Conservation (phyloP, 2,888 invertebrate species). For the Sinotaia quadrata region DNA sequence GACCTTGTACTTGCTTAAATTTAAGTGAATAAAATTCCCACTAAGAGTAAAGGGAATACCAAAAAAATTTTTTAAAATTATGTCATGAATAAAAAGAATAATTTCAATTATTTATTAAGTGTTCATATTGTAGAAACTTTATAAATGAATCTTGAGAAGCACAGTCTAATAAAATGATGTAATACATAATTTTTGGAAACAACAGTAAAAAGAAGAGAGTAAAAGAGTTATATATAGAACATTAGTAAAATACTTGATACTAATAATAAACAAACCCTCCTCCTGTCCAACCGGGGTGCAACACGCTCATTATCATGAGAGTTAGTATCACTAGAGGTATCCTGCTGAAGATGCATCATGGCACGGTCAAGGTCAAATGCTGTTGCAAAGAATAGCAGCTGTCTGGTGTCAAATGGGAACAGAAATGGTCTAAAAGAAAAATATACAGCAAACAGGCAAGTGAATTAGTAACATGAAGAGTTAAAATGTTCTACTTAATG, state of each 20-base stretch:
- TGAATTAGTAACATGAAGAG: too few species aligned
- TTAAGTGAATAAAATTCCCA: too few species aligned
- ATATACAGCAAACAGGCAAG: not conserved
- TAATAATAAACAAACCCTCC: slow-evolving; percentile 76
- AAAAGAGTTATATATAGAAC: not conserved
- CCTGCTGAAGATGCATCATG: slow-evolving; percentile 92
- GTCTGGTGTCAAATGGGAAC: slow-evolving; percentile 97
- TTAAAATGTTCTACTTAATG: too few species aligned
- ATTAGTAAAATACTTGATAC: not conserved
- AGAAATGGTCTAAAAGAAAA: slow-evolving; percentile 84
- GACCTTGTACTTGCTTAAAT: too few species aligned
- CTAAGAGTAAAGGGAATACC: too few species aligned
- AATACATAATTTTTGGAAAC: not conserved
- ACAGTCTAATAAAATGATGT: too few species aligned
- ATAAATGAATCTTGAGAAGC: too few species aligned
- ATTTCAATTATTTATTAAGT: too few species aligned
- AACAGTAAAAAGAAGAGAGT: not conserved
- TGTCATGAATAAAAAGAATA: too few species aligned
- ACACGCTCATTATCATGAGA: slow-evolving; percentile 81
- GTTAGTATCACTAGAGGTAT: slow-evolving; percentile 77
- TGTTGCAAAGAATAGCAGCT: slow-evolving; percentile 95
- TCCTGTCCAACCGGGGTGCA: slow-evolving; percentile 89
- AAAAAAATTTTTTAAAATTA: too few species aligned
- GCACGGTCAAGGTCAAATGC: slow-evolving; percentile 96
- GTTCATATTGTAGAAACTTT: too few species aligned